Conservation (phyloP, 2,888 invertebrate species). For the Ichneumoninae sp. region DNA sequence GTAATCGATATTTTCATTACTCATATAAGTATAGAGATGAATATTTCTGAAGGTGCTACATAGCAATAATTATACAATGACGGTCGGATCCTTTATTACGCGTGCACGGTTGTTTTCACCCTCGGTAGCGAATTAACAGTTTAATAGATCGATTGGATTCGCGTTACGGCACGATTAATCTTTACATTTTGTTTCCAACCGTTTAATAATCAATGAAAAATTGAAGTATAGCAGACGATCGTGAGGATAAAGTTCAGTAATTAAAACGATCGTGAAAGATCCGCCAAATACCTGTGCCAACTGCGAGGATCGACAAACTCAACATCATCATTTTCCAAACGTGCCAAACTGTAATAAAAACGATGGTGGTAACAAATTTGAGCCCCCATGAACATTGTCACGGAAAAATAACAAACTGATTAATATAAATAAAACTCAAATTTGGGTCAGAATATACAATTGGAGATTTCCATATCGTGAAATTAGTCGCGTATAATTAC, state of each 20-base stretch:
- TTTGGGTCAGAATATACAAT: conserved; percentile 44
- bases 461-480: conserved; percentile 51
- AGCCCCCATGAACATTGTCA: not conserved
- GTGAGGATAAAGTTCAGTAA: not conserved
- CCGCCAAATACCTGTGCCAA: conserved; percentile 44
- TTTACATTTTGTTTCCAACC: not conserved
- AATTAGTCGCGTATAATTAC: conserved; percentile 40
- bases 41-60: conserved; percentile 66
- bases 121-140: not conserved
- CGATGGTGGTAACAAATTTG: not conserved
- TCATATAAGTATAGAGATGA: conserved; percentile 53
- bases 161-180: not conserved
- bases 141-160: not conserved
- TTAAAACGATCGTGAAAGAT: conserved; percentile 5
- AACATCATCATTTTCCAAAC: conserved; percentile 35
- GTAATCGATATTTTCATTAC: conserved; percentile 64
- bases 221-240: conserved; percentile 12
- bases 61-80: conserved; percentile 62
- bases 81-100: conserved; percentile 40
- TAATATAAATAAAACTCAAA: conserved; percentile 24
- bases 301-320: conserved; percentile 10
- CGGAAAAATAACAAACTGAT: conserved; percentile 34
- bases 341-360: conserved; percentile 43
- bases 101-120: conserved; percentile 23
- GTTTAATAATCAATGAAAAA: not conserved